Percentiles rank a stretch among this genome's conserved stretches.
Evolutionary conservation across 1,140 invertebrate species (phyloP).

Genomic region (Rhyacophila brunnea): DNA sequence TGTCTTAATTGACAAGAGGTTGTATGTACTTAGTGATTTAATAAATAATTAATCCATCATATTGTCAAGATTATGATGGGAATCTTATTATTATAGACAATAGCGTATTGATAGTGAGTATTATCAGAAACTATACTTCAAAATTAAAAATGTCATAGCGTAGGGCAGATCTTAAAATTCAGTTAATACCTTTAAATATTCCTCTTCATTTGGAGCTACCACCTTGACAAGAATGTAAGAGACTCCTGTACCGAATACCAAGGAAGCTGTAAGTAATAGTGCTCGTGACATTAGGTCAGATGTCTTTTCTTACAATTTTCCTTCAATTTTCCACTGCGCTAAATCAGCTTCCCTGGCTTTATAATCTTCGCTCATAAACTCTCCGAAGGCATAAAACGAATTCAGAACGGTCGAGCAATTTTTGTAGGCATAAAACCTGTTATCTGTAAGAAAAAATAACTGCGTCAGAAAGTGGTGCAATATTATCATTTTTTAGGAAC

Average conservation of each 20-base stretch:
- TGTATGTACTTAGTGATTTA: too few species aligned
- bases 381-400: constrained; percentile 24
- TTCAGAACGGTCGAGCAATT: constrained; percentile 19
- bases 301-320: constrained; percentile 11
- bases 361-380: constrained; percentile 16
- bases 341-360: constrained; percentile 24
- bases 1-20: too few species aligned
- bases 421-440: constrained; percentile 3
- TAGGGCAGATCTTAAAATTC: too few species aligned
- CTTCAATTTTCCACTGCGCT: constrained; percentile 19
- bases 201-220: constrained; percentile 5
- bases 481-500: background rate
- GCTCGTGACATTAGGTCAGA: constrained; percentile 16
- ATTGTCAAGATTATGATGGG: too few species aligned
- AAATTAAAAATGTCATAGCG: too few species aligned
- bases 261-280: constrained; percentile 4
- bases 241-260: background rate
- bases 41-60: too few species aligned
- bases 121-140: too few species aligned
- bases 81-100: too few species aligned
- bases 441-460: constrained; percentile 22
- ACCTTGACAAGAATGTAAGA: constrained; percentile 1
- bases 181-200: too few species aligned
- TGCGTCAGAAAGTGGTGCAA: constrained; percentile 3
- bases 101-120: too few species aligned